phyloP scores from a whole-genome alignment of 1,140 invertebrate species.

The Bathynomus jamesi region DNA sequence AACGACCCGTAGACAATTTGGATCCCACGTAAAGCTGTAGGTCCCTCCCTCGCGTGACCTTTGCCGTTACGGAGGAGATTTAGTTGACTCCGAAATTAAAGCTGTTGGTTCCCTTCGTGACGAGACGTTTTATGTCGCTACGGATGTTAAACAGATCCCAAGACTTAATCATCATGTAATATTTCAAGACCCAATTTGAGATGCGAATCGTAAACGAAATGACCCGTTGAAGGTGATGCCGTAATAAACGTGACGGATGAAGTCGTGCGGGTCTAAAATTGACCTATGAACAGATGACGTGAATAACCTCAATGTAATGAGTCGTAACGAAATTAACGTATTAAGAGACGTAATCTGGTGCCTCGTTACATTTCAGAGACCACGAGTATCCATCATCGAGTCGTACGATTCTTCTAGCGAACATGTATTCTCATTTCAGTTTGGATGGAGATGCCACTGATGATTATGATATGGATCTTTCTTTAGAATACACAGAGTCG shows the following conservation, averaged over 20 bases:
- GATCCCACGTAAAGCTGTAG: no score
- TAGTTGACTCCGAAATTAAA: neutral
- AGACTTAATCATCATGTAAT: neutral
- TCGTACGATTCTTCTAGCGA: conserved; percentile 63
- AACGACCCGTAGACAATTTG: no score
- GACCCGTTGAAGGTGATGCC: no score
- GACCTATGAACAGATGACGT: no score
- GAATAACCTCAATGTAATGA: neutral
- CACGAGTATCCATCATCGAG: conserved; percentile 63
- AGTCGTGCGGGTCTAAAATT: no score
- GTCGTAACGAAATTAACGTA: neutral
- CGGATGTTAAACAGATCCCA: neutral
- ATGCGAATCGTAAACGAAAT: neutral
- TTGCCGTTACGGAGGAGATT: no score
- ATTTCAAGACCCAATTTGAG: neutral
- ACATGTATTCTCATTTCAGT: conserved; percentile 77
- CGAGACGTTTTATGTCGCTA: neutral
- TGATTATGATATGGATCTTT: conserved; percentile 74
- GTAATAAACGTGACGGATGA: no score
- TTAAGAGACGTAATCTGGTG: neutral
- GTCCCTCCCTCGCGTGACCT: no score
- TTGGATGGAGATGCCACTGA: conserved; percentile 59
- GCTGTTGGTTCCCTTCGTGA: neutral
- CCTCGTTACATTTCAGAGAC: conserved; percentile 51
- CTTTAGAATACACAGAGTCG: conserved; percentile 71